These are phyloP conservation scores for Psittacus erithacus DNA, from an alignment of 2,113 vertebrate genomes.

Conservation along the genomic window DNA sequence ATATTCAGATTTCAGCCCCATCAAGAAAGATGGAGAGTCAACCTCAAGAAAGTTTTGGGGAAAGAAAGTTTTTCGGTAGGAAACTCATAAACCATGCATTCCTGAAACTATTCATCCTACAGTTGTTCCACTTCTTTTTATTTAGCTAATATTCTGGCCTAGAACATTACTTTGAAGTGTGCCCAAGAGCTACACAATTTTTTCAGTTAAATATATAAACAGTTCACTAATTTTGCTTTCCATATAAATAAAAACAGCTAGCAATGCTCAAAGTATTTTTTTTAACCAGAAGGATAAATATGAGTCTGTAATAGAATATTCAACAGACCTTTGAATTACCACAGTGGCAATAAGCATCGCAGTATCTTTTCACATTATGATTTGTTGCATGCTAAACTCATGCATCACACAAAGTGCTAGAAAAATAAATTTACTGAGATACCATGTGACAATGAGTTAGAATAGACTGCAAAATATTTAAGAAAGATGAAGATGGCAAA, in stretches of 20 bases:
- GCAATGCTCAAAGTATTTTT: not conserved
- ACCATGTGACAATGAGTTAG: slow-evolving; percentile 2
- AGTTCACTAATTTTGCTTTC: not conserved
- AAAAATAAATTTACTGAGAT: slow-evolving; percentile 13
- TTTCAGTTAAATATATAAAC: slow-evolving; percentile 11
- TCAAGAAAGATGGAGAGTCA: not conserved
- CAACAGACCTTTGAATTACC: slow-evolving; percentile 38
- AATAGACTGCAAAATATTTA: slow-evolving; percentile 22
- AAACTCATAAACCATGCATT: not conserved
- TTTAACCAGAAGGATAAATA: slow-evolving; percentile 25
- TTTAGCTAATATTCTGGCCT: not conserved
- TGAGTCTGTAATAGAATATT: slow-evolving; percentile 14
- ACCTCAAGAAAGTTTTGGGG: not conserved
- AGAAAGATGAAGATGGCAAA: slow-evolving; percentile 36
- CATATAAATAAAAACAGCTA: slow-evolving; percentile 16
- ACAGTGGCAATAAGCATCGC: not conserved
- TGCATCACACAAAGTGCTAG: not conserved
- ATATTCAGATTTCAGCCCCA: not conserved
- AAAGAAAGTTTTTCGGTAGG: not conserved
- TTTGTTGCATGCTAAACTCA: not conserved
- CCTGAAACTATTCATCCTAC: not conserved
- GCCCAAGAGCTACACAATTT: not conserved
- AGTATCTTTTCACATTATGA: not conserved
- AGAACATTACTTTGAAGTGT: not conserved
- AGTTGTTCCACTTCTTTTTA: not conserved